A percentile compares a stretch with the other conserved stretches of the same genome.
These are phyloP conservation scores for Sinopyrophorus schimmeli DNA, from an alignment of 2,888 invertebrate genomes.

Conservation along the genomic window DNA sequence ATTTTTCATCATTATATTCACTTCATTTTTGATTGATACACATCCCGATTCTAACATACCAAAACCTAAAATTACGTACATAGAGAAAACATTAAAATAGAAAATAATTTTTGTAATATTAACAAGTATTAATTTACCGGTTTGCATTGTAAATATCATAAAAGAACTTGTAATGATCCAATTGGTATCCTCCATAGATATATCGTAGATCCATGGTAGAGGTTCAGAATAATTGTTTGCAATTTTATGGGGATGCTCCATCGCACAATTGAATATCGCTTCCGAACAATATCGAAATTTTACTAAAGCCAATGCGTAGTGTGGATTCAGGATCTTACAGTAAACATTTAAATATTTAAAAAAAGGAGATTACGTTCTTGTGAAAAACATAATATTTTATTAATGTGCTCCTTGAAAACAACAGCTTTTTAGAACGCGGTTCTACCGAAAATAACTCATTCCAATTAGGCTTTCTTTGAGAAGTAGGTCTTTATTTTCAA, in stretches of 20 bases:
- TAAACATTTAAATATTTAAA: slow-evolving; percentile 40
- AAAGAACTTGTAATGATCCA: slow-evolving; percentile 90
- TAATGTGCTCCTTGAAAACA: slow-evolving; percentile 12
- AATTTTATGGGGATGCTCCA: too few species aligned
- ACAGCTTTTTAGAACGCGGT: too few species aligned
- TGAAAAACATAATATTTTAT: slow-evolving; percentile 34
- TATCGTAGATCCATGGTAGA: slow-evolving; percentile 56
- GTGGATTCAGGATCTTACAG: slow-evolving; percentile 9
- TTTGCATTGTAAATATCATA: slow-evolving; percentile 93
- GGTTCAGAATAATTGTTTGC: slow-evolving; percentile 9
- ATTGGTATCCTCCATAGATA: slow-evolving; percentile 79
- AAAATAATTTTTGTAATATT: too few species aligned
- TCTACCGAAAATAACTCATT: too few species aligned
- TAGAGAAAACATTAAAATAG: not conserved
- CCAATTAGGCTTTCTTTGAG: too few species aligned
- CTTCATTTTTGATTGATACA: slow-evolving; percentile 91
- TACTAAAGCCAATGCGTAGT: too few species aligned
- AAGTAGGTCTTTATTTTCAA: too few species aligned
- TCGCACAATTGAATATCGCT: too few species aligned
- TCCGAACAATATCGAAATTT: not conserved
- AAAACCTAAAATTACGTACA: slow-evolving; percentile 66
- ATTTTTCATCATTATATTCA: slow-evolving; percentile 98
- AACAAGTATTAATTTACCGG: slow-evolving; percentile 64
- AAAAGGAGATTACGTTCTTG: slow-evolving; percentile 24
- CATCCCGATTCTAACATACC: slow-evolving; percentile 93